Base-by-base conservation (phyloP, 1,140 invertebrate species). In the Lasioglossum baleicum region DNA sequence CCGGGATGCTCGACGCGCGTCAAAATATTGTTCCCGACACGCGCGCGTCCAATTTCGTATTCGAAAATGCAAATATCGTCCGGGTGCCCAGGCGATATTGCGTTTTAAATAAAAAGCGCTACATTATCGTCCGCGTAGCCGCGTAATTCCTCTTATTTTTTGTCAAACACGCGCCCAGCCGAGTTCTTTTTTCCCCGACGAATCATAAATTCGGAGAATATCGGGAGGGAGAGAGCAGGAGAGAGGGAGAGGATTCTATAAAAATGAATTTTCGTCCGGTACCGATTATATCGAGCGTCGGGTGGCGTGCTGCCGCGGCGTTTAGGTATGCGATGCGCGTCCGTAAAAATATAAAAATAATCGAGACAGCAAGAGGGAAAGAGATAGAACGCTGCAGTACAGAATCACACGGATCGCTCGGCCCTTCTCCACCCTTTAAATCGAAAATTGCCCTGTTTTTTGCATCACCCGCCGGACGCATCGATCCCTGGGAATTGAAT, bases 261-360 rank as follows among this genome's bases (percentile, higher is more conserved):
- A 80, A 84, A 84, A 83, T 78, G 75, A 84, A 84, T 84, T 83
- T 75, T 84, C 72, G 71, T 48, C 53, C 71, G 69, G 73, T 78
- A 68, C 71, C 63, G 70, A 66, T 80, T 80, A 82, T 51, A 82
- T 75, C 69, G 81, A 61, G 40, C 75, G 70, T 53, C 75, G 71
- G 71, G 72, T n/a, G 31, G 42, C 58, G 35, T 31, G n/a, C 58
- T 31, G 56, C 17, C 26, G 31, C 15, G 51, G 61, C 79, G 56
- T 83, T 80, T 83, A 66, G 72, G 31, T 65, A 69, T 80, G 72
- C 65, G 71, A 80, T 83, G 83, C 70, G 82, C 80, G 76, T 73
- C 60, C 69, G 22, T 10, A 42, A 10, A 40, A 42, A 51, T 11
- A 22, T n/a, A 13, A 48, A 51, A 58, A 72, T 53, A 66, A 69